Conservation (phyloP, 2,888 invertebrate genomes). For the Tigriopus californicus region DNA sequence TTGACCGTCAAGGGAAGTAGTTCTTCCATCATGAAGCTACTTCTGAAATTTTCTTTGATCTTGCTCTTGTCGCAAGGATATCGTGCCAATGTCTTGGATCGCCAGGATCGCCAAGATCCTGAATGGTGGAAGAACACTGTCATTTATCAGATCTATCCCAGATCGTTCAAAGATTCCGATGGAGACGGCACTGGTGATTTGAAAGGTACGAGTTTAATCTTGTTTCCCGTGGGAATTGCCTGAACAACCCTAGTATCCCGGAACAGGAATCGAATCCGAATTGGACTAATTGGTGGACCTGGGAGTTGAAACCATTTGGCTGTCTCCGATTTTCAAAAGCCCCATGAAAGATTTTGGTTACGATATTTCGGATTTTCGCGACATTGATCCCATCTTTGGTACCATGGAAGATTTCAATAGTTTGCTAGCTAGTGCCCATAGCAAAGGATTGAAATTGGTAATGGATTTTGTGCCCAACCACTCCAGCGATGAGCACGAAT, state of each 20-base stretch:
- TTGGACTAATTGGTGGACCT: conserved; percentile 42
- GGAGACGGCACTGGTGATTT: conserved; percentile 74
- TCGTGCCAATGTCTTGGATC: too few relatives aligned
- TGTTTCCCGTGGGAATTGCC: too few relatives aligned
- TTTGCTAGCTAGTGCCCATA: conserved; percentile 37
- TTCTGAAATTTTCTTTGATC: too few relatives aligned
- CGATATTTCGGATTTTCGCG: conserved; percentile 57
- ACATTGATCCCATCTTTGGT: conserved; percentile 52
- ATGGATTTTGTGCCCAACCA: conserved; percentile 47
- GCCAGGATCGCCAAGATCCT: too few relatives aligned
- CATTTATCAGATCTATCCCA: conserved; percentile 68
- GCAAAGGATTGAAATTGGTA: conserved; percentile 39
- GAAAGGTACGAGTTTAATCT: conserved; percentile 36
- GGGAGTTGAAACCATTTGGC: conserved; percentile 55
- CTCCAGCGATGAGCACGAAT: conserved; percentile 38
- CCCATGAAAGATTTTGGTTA: conserved; percentile 75
- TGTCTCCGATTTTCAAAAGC: conserved; percentile 63
- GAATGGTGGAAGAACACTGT: conserved; percentile 64
- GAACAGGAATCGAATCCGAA: conserved; percentile 19
- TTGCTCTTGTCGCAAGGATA: too few relatives aligned
- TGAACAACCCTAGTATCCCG: too few relatives aligned
- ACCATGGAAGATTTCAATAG: conserved; percentile 47
- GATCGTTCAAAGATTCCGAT: conserved; percentile 63
- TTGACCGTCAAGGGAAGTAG: too few relatives aligned
- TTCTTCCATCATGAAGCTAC: too few relatives aligned